A percentile compares a stretch with the other conserved stretches of the same genome.
Evolutionary conservation across 2,113 vertebrate species (phyloP).

Genomic region (Sphyrna mokarran): DNA sequence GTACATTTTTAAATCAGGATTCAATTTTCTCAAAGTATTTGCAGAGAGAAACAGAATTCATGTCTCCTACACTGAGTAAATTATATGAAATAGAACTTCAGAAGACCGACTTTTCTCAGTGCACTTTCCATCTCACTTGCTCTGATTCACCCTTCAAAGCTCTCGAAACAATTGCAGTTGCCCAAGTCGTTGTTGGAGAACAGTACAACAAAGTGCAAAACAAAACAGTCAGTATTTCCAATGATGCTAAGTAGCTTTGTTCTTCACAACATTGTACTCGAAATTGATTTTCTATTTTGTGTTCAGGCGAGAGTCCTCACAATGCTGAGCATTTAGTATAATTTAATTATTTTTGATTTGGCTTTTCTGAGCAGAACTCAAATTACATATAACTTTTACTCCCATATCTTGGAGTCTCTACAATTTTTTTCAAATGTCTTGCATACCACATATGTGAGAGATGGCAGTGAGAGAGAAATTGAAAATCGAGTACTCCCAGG

Average conservation of each 20-base stretch:
- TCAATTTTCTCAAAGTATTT: neutral
- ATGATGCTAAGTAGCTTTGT: neutral
- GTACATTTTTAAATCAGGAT: neutral
- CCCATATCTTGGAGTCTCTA: neutral
- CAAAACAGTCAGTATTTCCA: neutral
- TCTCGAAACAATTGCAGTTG: neutral
- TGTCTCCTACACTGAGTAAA: neutral
- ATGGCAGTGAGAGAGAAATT: neutral
- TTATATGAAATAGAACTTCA: neutral
- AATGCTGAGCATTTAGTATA: neutral
- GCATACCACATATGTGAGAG: neutral
- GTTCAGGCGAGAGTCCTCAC: neutral
- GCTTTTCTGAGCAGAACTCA: neutral
- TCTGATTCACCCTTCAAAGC: neutral
- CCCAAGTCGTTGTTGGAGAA: neutral
- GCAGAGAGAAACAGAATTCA: neutral
- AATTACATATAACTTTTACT: neutral
- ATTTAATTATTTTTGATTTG: neutral
- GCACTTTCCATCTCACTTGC: neutral
- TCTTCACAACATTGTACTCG: neutral
- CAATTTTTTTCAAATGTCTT: neutral
- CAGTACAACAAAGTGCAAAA: neutral
- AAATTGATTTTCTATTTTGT: neutral
- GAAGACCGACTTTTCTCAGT: neutral
- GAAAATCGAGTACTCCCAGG: neutral